Conservation (phyloP, 2,888 invertebrate species). For the Polydrusus tereticollis region DNA sequence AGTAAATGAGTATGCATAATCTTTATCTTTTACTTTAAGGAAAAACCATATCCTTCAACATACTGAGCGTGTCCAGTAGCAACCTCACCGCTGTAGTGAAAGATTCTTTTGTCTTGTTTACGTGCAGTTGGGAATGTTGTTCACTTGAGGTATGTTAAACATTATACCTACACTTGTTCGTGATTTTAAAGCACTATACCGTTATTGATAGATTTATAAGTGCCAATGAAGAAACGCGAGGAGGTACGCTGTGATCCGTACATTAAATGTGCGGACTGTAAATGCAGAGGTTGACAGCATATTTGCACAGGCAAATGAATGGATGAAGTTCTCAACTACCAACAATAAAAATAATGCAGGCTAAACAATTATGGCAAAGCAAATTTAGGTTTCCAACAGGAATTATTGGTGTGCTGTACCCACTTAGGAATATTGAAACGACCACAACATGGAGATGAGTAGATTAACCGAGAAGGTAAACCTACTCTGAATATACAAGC, state of each 20-base stretch:
- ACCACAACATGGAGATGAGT: not conserved
- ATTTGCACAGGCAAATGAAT: not conserved
- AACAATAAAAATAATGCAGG: not conserved
- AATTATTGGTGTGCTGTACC: not conserved
- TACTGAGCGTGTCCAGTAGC: not conserved
- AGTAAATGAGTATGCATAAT: too few relatives aligned
- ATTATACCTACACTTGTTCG: not conserved
- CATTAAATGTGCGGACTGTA: not conserved
- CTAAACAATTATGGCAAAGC: not conserved
- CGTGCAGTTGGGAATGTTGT: not conserved
- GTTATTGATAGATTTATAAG: not conserved
- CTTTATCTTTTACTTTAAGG: not conserved
- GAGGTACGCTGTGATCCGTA: not conserved
- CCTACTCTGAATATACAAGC: slow-evolving; percentile 1
- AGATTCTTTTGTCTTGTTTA: not conserved
- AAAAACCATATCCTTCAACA: not conserved
- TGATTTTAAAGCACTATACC: not conserved
- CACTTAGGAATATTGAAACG: not conserved
- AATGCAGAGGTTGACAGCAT: not conserved
- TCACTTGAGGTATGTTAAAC: not conserved
- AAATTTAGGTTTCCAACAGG: not conserved
- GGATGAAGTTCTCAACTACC: not conserved
- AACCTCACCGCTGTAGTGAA: not conserved
- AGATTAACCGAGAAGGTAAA: not conserved
- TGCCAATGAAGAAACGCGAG: not conserved